Evolutionary conservation across 2,113 vertebrate genomes (phyloP), one percentile per base, ranked within the genome.

Genomic region (Pseudorhombus dupliciocellatus): DNA sequence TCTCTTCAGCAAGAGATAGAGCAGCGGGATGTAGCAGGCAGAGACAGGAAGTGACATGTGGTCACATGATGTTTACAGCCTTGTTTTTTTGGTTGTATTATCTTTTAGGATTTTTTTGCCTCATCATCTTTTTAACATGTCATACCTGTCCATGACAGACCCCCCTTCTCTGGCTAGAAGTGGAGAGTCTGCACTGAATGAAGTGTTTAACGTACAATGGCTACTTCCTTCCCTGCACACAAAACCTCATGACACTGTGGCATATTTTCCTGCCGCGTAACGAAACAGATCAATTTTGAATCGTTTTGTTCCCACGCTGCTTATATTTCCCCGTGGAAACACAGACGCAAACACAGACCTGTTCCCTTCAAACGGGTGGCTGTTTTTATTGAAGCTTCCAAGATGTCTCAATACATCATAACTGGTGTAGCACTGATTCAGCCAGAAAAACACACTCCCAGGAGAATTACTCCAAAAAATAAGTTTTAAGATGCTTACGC

Each of bases 191-290:
- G 70, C 56, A 50, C 40, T 3, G 56, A 62, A 48, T 58, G 37
- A 77, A 40, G 7, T 21, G 37, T 69, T 64, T 10, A 20, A 48
- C 34, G 56, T 21, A 12, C 16, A 21, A 51, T 16, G 15, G 28
- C 53, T 55, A 65, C n/a, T 73, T 18, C 51, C 66, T 24, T 54
- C 44, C 48, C 44, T 22, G 53, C 74, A 86, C 55, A 86, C 85
- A 90, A 84, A 89, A 68, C 73, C 59, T 69, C 48, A 84, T 91
- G 91, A 91, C 90, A 88, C 92, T 86, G 88, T 44, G 83, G 78
- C 86, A 90, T 91, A 84, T 78, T 86, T 89, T 30, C 77, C 77
- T 63, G 62, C 69, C 90, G 91, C 92, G 81, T 88, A 86, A 91
- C 77, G 81, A 85, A 84, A 34, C 58, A 75, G 62, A 64, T 77